Evolutionary conservation across 2,888 invertebrate species (phyloP), one percentile per base, ranked within the genome.

Genomic region (Malachius bipustulatus): DNA sequence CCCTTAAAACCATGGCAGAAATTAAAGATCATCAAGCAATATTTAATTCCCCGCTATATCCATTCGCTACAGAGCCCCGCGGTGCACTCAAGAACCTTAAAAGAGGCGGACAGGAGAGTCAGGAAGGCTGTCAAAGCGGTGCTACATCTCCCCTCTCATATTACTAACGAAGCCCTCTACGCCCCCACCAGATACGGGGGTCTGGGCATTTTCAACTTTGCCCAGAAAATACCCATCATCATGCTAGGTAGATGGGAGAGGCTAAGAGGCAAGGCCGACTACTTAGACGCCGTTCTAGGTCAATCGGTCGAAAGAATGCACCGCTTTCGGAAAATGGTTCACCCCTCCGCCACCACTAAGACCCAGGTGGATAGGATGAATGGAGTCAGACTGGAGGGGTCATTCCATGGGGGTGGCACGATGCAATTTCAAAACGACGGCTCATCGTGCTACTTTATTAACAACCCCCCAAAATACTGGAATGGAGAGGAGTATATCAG

Each of bases 141-240:
- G 12, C 10, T 35, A 8, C 31, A 35, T 10, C 30, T 35, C 14
- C 35, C 35, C 4, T 16, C 16, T 8, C 35, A 35, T 4, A 9
- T 28, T 2, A 14, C 30, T 2, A 26, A 35, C 24, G 19, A 15
- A 4, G 9, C 28, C 8, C 30, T 35, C 10, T 35, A 35, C 30
- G 24, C 35, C 13, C 27, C 26, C 9, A 10, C 14, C 10, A n/a
- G 10, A 4, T 11, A 15, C 14, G 35, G 35, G 2, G 35, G 35
- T 2, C 10, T 29, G 6, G 29, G 29, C 8, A 29, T 29, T 10
- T 10, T 12, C 12, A 10, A 12, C 12, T 29, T 29, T 10, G 10
- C n/a, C 6, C 6, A n/a, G 10, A 29, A 29, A 10, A 29, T 29
- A 8, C 24, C 24, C 6, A 6, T 8, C 6, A 19, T 19, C 24